Percentiles rank a stretch among this genome's conserved stretches.
phyloP scores from a whole-genome alignment of 1,140 invertebrate genomes.

The Neuroterus valhalla region DNA sequence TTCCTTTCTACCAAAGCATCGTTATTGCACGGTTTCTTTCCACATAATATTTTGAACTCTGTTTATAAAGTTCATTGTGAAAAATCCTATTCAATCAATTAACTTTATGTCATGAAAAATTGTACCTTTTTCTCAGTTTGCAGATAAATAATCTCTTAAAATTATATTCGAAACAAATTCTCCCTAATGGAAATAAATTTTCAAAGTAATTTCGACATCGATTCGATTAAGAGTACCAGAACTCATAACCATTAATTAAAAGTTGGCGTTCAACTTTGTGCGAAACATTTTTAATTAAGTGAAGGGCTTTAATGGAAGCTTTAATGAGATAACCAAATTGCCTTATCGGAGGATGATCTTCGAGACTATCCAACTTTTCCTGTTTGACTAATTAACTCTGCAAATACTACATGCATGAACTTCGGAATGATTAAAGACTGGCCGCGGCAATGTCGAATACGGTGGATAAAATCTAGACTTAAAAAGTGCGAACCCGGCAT shows the following conservation, averaged over 20 bases:
- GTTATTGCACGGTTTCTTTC: too few relatives aligned
- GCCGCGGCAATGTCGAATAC: not conserved
- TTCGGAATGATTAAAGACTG: slow-evolving; percentile 10
- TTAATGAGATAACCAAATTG: slow-evolving; percentile 26
- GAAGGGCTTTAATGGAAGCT: slow-evolving; percentile 11
- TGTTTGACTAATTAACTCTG: slow-evolving; percentile 3
- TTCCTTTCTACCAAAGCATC: too few relatives aligned
- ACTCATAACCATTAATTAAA: slow-evolving; percentile 29
- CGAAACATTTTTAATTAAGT: slow-evolving; percentile 7
- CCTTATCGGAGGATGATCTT: slow-evolving; percentile 4
- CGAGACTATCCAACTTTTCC: not conserved
- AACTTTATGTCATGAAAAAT: too few relatives aligned
- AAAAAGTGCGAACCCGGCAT: not conserved
- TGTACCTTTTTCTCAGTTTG: too few relatives aligned
- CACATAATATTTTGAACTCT: too few relatives aligned
- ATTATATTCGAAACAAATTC: slow-evolving; percentile 4
- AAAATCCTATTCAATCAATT: too few relatives aligned
- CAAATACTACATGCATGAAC: slow-evolving; percentile 1
- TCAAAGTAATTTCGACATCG: slow-evolving; percentile 15
- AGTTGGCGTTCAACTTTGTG: not conserved
- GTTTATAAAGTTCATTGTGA: too few relatives aligned
- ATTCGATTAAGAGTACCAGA: slow-evolving; percentile 9
- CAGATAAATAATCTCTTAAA: not conserved
- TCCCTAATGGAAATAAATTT: slow-evolving; percentile 14
- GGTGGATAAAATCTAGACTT: not conserved